phyloP scores from a whole-genome alignment of 2,888 invertebrate genomes.

The Tuta absoluta region DNA sequence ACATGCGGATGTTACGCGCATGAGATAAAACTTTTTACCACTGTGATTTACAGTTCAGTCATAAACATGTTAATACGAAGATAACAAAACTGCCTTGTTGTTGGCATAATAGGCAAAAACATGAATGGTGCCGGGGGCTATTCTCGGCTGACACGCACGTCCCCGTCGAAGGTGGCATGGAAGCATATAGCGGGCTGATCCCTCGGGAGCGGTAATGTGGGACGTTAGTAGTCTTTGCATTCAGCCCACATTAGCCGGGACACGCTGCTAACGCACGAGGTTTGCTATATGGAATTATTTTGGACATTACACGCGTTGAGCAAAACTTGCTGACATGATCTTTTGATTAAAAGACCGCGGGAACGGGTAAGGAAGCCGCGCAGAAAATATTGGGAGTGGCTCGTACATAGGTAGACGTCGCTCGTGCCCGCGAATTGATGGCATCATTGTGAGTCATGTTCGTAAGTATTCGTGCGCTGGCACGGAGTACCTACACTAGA shows the following conservation, averaged over 20 bases:
- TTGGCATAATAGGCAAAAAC: conserved; percentile 36
- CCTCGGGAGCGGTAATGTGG: conserved; percentile 60
- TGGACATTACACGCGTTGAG: conserved; percentile 42
- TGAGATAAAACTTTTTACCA: neutral
- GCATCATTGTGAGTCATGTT: conserved; percentile 62
- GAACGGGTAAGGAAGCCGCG: conserved; percentile 18
- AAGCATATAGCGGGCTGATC: conserved; percentile 39
- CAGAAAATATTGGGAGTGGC: conserved; percentile 4
- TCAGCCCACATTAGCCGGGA: conserved; percentile 65
- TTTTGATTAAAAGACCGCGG: conserved; percentile 33
- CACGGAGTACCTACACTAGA: conserved; percentile 37
- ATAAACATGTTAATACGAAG: conserved; percentile 5
- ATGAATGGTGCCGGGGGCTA: conserved; percentile 39
- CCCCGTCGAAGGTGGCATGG: conserved; percentile 32
- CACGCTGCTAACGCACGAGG: conserved; percentile 50
- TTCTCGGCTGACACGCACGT: conserved; percentile 39
- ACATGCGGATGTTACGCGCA: neutral
- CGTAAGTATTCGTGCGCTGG: conserved; percentile 34
- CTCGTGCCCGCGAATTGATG: conserved; percentile 46
- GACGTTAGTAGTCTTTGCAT: conserved; percentile 64
- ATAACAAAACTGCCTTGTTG: conserved; percentile 26
- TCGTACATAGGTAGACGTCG: conserved; percentile 11
- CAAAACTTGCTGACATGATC: conserved; percentile 36
- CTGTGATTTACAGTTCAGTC: conserved; percentile 3
- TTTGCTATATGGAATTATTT: conserved; percentile 46